Evolutionary conservation across 2,113 vertebrate genomes (phyloP), one percentile per base, ranked within the genome.

Genomic region (Dicaeum eximium): DNA sequence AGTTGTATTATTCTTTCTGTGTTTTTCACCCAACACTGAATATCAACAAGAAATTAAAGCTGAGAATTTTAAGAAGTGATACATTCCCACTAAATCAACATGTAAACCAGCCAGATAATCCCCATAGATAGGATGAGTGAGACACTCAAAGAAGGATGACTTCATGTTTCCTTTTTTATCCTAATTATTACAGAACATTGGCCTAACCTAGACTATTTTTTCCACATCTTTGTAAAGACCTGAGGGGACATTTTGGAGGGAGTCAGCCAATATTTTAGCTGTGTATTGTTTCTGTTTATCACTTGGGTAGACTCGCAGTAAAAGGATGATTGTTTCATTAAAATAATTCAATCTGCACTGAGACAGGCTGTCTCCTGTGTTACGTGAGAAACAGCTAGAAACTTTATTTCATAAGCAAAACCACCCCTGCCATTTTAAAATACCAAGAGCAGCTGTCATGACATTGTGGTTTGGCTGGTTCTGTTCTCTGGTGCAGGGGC

Each of bases 291-390:
- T 87, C 48, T 95, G 38, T 91, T 91, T 95, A 91, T 95, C 90
- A 62, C 50, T 94, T 90, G 93, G 60, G 79, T n/a, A 60, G 85
- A 80, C 30, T 92, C 37, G 67, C 60, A 90, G 71, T 48, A 80
- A 93, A 93, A 88, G 22, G 56, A 74, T 58, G 66, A 88, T 86
- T 85, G 54, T 79, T 80, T 82, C 85, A 83, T 90, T 88, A 83
- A 35, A 85, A 95, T 80, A 93, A 90, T 73, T 85, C 74, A 82
- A 66, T 95, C 72, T 88, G 54, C 62, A 27, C 51, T 60, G 94
- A 92, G 88, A 95, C 94, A 92, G 65, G 40, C 70, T 93, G 95
- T 89, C 86, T 92, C 70, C 82, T 74, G 51, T 80, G 60, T 71
- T 95, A 93, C 11, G 2, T 71, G 74, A 94, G 56, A 91, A 96